Evolutionary conservation across 2,888 invertebrate species (phyloP).

Genomic region (Eurois occulta): DNA sequence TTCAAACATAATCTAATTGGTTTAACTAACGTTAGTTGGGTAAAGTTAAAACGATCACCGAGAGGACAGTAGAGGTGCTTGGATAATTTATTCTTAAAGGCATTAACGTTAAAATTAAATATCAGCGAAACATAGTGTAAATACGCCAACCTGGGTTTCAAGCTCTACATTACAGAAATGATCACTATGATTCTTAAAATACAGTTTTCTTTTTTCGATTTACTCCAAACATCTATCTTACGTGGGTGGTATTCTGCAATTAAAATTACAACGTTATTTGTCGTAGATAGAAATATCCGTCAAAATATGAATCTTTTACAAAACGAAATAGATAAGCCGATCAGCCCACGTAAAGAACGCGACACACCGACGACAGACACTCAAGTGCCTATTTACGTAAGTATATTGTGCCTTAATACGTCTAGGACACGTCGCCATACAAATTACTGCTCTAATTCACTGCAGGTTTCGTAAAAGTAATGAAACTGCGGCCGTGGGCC

Average conservation of each 20-base stretch:
- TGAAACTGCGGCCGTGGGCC: constrained; percentile 79
- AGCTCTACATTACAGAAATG: neutral
- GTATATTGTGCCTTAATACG: constrained; percentile 69
- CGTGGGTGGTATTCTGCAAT: neutral
- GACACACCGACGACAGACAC: constrained; percentile 34
- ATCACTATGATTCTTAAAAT: neutral
- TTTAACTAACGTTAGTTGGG: neutral
- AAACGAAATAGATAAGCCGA: constrained; percentile 17
- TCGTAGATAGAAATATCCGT: neutral
- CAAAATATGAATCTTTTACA: neutral
- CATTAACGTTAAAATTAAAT: constrained; percentile 6
- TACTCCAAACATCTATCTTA: neutral
- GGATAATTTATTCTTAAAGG: neutral
- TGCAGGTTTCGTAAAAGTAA: constrained; percentile 86
- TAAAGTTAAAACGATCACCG: neutral
- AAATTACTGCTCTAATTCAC: constrained; percentile 89
- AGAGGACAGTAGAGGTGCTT: neutral
- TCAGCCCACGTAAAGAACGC: constrained; percentile 17
- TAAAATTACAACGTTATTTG: neutral
- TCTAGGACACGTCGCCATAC: constrained; percentile 85
- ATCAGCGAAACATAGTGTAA: neutral
- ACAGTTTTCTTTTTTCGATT: neutral
- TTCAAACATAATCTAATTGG: constrained; percentile 9
- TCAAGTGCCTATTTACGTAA: constrained; percentile 62
- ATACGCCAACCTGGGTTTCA: neutral